phyloP scores from a whole-genome alignment of 37 sponge, comb jelly and placozoan species.

The Hexactinellida sp. region DNA sequence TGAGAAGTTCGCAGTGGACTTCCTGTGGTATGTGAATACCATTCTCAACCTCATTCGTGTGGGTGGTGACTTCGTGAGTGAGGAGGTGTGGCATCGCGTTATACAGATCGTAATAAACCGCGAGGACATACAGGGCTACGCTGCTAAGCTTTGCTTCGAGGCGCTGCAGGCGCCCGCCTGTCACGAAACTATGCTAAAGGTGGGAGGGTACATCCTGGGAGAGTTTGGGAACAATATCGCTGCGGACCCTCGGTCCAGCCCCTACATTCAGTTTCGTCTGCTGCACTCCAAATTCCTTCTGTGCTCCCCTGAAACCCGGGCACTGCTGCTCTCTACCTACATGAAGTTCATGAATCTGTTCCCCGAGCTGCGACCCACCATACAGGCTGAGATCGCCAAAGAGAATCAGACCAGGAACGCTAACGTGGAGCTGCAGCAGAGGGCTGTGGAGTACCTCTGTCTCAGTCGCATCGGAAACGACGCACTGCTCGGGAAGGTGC shows the following conservation, averaged over 20 bases:
- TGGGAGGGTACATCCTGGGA: conserved; percentile 86
- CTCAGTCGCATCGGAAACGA: conserved; percentile 47
- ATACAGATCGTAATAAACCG: conserved; percentile 88
- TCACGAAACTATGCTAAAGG: conserved; percentile 96
- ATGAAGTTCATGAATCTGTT: conserved; percentile 90
- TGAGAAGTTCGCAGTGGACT: conserved; percentile 85
- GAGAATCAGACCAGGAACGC: conserved; percentile 60
- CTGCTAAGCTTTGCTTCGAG: conserved; percentile 93
- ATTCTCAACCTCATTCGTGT: conserved; percentile 76
- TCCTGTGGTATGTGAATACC: conserved; percentile 87
- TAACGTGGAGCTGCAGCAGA: conserved; percentile 78
- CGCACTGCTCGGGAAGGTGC: conserved; percentile 66
- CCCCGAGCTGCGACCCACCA: conserved; percentile 73
- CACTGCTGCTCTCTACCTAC: conserved; percentile 80
- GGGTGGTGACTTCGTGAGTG: conserved; percentile 88
- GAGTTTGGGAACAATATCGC: conserved; percentile 95
- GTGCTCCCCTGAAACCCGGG: conserved; percentile 53
- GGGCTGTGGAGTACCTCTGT: conserved; percentile 74
- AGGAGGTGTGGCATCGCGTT: conserved; percentile 95
- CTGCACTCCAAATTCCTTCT: conserved; percentile 82
- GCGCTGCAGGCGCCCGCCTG: conserved; percentile 95
- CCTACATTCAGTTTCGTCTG: conserved; percentile 70
- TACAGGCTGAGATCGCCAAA: conserved; percentile 32
- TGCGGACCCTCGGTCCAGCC: conserved; percentile 78
- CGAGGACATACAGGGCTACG: conserved; percentile 94